These are phyloP conservation scores for Drosophila hydei DNA, from an alignment of 1,140 invertebrate species.

Conservation along the genomic window DNA sequence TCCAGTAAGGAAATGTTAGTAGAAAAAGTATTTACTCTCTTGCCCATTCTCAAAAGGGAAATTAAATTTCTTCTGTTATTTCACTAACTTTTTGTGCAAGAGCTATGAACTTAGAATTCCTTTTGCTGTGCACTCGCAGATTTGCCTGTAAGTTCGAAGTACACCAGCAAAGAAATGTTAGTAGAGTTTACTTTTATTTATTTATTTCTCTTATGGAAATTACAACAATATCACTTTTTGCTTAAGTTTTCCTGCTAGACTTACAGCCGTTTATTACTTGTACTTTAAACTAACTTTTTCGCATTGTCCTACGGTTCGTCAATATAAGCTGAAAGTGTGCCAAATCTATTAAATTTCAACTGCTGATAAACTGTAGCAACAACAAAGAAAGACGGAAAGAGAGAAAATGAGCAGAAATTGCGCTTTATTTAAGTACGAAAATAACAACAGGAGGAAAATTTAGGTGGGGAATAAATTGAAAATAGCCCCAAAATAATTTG, in stretches of 20 bases:
- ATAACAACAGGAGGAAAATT: constrained; percentile 57
- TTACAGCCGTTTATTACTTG: neutral
- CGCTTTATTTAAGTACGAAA: constrained; percentile 81
- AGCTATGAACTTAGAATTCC: no score
- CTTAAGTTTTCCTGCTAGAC: neutral
- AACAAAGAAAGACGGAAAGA: constrained; percentile 15
- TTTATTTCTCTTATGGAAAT: neutral
- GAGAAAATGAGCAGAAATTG: constrained; percentile 56
- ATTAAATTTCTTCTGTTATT: no score
- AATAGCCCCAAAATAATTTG: constrained; percentile 59
- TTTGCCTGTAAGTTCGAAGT: no score
- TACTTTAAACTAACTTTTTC: constrained; percentile 56
- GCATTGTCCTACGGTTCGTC: constrained; percentile 27
- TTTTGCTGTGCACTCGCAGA: no score
- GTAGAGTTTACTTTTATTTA: neutral
- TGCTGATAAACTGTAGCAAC: constrained; percentile 69
- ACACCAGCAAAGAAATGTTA: no score
- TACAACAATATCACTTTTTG: no score
- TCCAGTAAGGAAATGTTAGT: no score
- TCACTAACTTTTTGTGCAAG: no score
- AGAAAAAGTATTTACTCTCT: no score
- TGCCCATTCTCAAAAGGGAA: no score
- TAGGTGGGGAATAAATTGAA: constrained; percentile 57
- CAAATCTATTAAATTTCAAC: constrained; percentile 82
- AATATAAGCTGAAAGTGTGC: constrained; percentile 72